Base-by-base conservation (phyloP, 2,888 invertebrate genomes). In the Miltochrista miniata region DNA sequence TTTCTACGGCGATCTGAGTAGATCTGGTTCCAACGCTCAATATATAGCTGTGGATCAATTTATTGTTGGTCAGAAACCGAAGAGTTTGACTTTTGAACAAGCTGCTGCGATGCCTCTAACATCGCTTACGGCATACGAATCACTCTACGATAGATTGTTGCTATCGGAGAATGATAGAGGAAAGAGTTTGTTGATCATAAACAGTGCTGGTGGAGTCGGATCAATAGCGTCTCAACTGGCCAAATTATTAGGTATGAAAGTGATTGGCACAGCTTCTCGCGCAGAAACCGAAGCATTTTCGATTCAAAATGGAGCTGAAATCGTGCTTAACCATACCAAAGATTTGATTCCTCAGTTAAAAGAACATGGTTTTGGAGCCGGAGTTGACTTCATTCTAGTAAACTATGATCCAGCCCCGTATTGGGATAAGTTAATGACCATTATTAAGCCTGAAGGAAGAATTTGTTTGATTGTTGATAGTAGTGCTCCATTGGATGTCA, bases 61-160 rank as follows among this genome's bases (percentile, higher is more conserved):
- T 34, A 48, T 80, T 34, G 81, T 87, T 0, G 87, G 79, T 11
- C 59, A 46, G 1, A 90, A 90, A 60, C 90, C 90, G 0, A 85
- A 81, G 45, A 80, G 71, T 14, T 68, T 89, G 14, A 72, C 83
- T 1, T 90, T 86, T 56, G 90, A 88, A 64, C 74, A 90, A 73
- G 87, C 90, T 10, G 90, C 89, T 29, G 88, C 90, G 0, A 85
- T 90, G 83, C 91, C 90, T 10, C 62, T 90, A 11, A 84, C 85
- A 2, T 51, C 85, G 5, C 76, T 85, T 1, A 90, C 91, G 2
- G 88, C 90, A n/a, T 84, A 79, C 51, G 90, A 89, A 59, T 72
- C 83, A 14, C 58, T 90, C 14, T 81, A 72, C 58, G 90, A 90
- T 46, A 76, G 90, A 2, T 57, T 90, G 36, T 50, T 74, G 14